These are phyloP conservation scores for Mustelus asterias DNA, from an alignment of 2,113 vertebrate species.

Conservation along the genomic window DNA sequence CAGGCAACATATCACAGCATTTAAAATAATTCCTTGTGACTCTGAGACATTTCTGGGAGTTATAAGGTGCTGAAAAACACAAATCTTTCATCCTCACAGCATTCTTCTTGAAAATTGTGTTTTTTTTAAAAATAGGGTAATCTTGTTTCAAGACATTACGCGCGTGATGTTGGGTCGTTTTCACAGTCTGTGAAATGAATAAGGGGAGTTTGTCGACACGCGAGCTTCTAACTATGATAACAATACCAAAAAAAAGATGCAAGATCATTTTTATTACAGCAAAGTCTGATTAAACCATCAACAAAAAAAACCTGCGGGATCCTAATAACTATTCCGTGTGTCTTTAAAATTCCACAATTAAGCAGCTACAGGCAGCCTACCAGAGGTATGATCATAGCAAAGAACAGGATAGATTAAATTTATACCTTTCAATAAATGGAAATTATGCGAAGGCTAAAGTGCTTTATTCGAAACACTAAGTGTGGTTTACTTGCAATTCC, in stretches of 20 bases:
- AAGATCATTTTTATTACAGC: constrained; percentile 1
- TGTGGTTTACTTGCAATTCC: background rate
- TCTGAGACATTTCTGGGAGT: background rate
- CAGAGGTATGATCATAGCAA: background rate
- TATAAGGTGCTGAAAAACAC: background rate
- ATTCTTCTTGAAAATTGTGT: background rate
- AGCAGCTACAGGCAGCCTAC: background rate
- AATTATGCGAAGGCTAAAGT: background rate
- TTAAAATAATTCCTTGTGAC: background rate
- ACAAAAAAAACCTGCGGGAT: background rate
- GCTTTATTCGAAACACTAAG: background rate
- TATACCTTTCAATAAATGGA: background rate
- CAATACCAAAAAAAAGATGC: background rate
- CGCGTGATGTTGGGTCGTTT: background rate
- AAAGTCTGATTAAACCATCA: background rate
- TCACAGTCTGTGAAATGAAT: background rate
- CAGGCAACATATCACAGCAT: background rate
- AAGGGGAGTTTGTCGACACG: background rate
- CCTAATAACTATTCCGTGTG: background rate
- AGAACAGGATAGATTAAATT: background rate
- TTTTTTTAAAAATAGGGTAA: background rate
- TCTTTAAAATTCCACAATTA: background rate
- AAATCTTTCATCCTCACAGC: background rate
- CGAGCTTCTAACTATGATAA: background rate
- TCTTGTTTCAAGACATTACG: constrained; percentile 10